phyloP scores from a whole-genome alignment of 2,113 vertebrate genomes.

The Emydura subglobosa region DNA sequence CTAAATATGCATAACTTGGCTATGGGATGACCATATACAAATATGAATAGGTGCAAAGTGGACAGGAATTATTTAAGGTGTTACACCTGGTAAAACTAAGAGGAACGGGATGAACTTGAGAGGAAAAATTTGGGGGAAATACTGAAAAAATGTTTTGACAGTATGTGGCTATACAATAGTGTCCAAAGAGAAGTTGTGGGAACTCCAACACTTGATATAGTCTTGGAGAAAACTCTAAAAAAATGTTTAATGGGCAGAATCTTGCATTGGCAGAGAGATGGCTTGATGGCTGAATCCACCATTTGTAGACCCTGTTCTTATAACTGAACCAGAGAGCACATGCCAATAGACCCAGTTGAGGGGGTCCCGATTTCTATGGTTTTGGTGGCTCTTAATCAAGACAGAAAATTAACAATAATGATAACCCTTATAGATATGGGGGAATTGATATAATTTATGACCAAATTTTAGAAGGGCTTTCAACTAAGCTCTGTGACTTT shows the following conservation, averaged over 20 bases:
- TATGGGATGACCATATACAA: not conserved
- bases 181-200: not conserved
- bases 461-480: not conserved
- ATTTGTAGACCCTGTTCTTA: not conserved
- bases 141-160: not conserved
- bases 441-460: not conserved
- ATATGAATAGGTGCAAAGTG: not conserved
- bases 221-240: not conserved
- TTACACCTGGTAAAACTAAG: not conserved
- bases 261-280: not conserved
- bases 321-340: rapidly evolving
- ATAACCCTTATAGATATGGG: not conserved
- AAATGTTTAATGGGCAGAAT: not conserved
- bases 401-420: not conserved
- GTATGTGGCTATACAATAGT: not conserved
- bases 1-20: rapidly evolving
- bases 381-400: not conserved
- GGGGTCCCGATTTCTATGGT: not conserved
- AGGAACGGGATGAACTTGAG: not conserved
- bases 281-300: not conserved
- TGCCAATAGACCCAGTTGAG: not conserved
- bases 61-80: rapidly evolving
- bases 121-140: not conserved
- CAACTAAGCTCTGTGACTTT: not conserved
- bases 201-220: not conserved